phyloP scores from a whole-genome alignment of 1,140 invertebrate species.

The Drosophila fuyamai region DNA sequence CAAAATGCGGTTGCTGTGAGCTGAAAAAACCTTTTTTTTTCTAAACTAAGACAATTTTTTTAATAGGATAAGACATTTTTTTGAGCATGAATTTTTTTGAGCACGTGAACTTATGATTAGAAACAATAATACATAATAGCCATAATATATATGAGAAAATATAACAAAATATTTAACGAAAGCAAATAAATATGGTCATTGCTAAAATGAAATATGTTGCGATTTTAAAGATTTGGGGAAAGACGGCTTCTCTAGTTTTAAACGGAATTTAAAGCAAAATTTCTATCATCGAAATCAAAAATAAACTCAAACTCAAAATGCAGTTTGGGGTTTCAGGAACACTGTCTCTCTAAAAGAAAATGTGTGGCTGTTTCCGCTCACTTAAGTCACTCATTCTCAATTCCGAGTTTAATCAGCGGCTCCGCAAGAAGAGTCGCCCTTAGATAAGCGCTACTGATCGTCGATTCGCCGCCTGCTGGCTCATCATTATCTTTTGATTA shows the following conservation, averaged over 20 bases:
- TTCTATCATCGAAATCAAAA: no score
- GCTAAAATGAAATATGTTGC: neutral
- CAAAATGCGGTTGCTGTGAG: constrained; percentile 41
- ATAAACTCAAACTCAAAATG: no score
- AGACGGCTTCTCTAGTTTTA: no score
- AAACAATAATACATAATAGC: constrained; percentile 10
- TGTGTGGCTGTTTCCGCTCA: constrained; percentile 14
- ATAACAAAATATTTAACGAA: constrained; percentile 16
- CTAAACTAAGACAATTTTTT: constrained; percentile 45
- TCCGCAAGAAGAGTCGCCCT: constrained; percentile 33
- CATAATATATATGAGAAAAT: constrained; percentile 11
- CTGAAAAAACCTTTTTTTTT: constrained; percentile 40
- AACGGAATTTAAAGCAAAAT: no score
- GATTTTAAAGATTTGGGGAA: no score
- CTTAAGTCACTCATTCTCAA: constrained; percentile 39
- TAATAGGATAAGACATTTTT: constrained; percentile 63
- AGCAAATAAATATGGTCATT: constrained; percentile 11
- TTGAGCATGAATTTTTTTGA: constrained; percentile 78
- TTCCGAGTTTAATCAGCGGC: constrained; percentile 45
- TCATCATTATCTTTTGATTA: constrained; percentile 61
- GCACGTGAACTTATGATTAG: constrained; percentile 49
- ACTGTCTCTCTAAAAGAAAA: neutral
- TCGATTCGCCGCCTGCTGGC: constrained; percentile 32
- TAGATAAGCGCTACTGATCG: constrained; percentile 41
- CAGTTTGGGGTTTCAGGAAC: neutral